These are phyloP conservation scores for Brotula barbata DNA, from an alignment of 2,797 vertebrate species.

Conservation along the genomic window DNA sequence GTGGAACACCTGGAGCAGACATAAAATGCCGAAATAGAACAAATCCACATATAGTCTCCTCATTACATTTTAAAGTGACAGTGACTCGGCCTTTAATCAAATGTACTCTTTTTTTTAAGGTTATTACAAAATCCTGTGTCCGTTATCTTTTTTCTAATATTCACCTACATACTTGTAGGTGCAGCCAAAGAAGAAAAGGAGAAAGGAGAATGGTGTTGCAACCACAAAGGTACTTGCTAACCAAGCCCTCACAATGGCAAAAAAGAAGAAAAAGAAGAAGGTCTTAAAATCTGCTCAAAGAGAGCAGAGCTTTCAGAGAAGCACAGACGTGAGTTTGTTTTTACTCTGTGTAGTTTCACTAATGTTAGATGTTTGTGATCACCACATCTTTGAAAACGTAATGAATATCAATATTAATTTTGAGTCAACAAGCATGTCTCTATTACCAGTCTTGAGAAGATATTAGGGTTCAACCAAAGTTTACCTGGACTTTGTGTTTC, in stretches of 20 bases:
- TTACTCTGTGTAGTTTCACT: not conserved
- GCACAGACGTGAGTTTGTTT: slow-evolving; percentile 32
- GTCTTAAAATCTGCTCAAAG: slow-evolving; percentile 21
- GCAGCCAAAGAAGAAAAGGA: slow-evolving; percentile 67
- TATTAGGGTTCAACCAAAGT: not conserved
- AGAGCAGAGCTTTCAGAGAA: slow-evolving; percentile 26
- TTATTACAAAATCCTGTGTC: not conserved
- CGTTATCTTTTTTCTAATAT: not conserved
- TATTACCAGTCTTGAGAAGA: too few species aligned
- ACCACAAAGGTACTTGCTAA: slow-evolving; percentile 9
- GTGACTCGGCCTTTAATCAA: not conserved
- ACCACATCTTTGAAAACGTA: not conserved
- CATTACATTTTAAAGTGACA: not conserved
- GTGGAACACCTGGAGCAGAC: too few species aligned
- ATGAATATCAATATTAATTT: too few species aligned
- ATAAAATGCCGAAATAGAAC: too few species aligned
- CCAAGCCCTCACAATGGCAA: slow-evolving; percentile 53
- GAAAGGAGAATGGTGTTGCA: slow-evolving; percentile 58
- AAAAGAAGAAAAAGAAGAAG: slow-evolving; percentile 63
- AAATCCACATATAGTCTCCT: too few species aligned
- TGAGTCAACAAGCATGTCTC: too few species aligned
- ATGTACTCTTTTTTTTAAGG: not conserved
- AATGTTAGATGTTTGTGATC: not conserved
- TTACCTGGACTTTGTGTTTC: not conserved
- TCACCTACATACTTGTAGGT: slow-evolving; percentile 38